These are phyloP conservation scores for Dynastes maya DNA, from an alignment of 2,888 invertebrate genomes.

Conservation along the genomic window DNA sequence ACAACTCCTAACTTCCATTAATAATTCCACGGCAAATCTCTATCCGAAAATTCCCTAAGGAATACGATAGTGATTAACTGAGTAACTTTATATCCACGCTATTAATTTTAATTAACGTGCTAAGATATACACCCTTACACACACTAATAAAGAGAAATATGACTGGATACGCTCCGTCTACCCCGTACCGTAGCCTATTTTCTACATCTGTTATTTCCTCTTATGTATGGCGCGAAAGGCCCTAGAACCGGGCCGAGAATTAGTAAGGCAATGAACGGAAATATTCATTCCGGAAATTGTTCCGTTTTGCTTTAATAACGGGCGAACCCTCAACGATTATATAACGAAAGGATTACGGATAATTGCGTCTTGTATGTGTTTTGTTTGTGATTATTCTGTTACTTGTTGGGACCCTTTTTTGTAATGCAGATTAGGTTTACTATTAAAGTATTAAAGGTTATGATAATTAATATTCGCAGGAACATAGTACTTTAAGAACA, in stretches of 20 bases:
- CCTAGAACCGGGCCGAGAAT: slow-evolving; percentile 15
- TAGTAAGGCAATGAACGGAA: slow-evolving; percentile 25
- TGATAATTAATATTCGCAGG: no score
- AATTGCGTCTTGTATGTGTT: not conserved
- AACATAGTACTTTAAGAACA: no score
- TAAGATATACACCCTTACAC: slow-evolving; percentile 24
- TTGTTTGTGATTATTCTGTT: not conserved
- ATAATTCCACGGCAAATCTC: slow-evolving; percentile 33
- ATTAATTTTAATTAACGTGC: slow-evolving; percentile 40
- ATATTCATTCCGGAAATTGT: slow-evolving; percentile 22
- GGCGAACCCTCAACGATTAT: slow-evolving; percentile 1
- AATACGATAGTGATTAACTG: slow-evolving; percentile 32
- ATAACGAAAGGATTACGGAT: slow-evolving; percentile 22
- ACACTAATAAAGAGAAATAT: slow-evolving; percentile 32
- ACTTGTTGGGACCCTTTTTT: not conserved
- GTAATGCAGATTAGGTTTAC: no score
- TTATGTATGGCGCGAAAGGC: not conserved
- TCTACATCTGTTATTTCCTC: slow-evolving; percentile 4
- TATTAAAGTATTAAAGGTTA: no score
- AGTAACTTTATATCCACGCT: slow-evolving; percentile 31
- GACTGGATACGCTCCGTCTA: slow-evolving; percentile 12
- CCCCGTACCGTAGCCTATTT: slow-evolving; percentile 1
- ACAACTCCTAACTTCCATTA: slow-evolving; percentile 32
- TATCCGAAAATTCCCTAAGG: slow-evolving; percentile 37
- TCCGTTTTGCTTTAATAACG: slow-evolving; percentile 21